Percentiles rank a stretch among this genome's conserved stretches.
Conservation (phyloP, 2,113 vertebrate genomes). For the Suncus etruscus region DNA sequence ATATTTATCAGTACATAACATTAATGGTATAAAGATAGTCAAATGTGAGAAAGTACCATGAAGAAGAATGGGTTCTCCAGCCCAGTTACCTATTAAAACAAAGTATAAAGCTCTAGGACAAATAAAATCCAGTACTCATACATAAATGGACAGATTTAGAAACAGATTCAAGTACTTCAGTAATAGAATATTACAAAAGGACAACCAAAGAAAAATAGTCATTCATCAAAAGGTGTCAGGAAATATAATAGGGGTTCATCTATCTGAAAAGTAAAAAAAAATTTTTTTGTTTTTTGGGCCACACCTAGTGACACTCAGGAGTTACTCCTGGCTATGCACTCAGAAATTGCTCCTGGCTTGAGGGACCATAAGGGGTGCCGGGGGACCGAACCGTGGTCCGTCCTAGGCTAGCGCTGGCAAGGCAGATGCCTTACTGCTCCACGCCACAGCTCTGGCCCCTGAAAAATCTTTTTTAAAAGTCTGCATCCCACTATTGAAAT, state of each 20-base stretch:
- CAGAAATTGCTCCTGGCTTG: too few relatives aligned
- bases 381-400: too few relatives aligned
- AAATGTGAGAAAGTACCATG: neutral
- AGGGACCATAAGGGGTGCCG: too few relatives aligned
- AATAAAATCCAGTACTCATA: neutral
- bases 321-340: too few relatives aligned
- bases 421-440: too few relatives aligned
- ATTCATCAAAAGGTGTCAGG: slow-evolving; percentile 13
- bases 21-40: neutral
- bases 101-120: neutral
- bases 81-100: neutral
- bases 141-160: neutral
- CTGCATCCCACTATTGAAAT: neutral
- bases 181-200: neutral
- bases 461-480: neutral
- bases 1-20: neutral
- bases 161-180: neutral
- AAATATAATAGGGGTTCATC: neutral
- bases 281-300: too few relatives aligned
- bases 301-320: too few relatives aligned
- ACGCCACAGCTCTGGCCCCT: too few relatives aligned
- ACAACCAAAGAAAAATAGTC: neutral
- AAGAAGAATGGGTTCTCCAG: neutral
- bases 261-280: slow-evolving; percentile 7
- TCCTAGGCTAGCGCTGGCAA: too few relatives aligned